Conservation (phyloP, 1,140 invertebrate species). For the Penaeus vannamei region DNA sequence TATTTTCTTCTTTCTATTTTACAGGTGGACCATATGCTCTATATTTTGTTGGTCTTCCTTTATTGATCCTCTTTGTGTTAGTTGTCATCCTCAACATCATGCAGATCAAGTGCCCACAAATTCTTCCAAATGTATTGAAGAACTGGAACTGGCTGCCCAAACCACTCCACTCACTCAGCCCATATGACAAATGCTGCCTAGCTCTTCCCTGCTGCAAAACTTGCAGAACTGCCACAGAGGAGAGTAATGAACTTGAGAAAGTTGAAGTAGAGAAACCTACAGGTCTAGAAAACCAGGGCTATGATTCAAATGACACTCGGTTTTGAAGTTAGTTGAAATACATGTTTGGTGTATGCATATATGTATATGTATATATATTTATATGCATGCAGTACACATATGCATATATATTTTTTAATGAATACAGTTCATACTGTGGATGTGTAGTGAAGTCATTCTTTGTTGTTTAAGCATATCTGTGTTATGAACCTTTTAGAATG, state of each 20-base stretch:
- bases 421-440: neutral
- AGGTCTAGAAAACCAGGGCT: conserved; percentile 38
- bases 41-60: conserved; percentile 39
- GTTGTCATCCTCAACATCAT: conserved; percentile 69
- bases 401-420: neutral
- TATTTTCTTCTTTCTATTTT: neutral
- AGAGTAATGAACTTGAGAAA: conserved; percentile 9
- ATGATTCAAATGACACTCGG: conserved; percentile 9
- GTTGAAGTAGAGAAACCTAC: conserved; percentile 38
- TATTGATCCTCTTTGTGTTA: conserved; percentile 69
- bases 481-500: neutral
- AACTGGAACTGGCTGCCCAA: conserved; percentile 75
- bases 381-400: conserved; percentile 7
- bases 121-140: conserved; percentile 72
- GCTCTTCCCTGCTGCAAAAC: conserved; percentile 61
- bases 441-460: neutral
- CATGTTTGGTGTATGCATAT: neutral
- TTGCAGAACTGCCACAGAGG: conserved; percentile 12
- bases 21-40: conserved; percentile 67
- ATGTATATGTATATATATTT: conserved; percentile 18
- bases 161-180: conserved; percentile 73
- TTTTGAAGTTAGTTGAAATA: neutral
- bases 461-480: neutral
- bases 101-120: conserved; percentile 71
- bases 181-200: conserved; percentile 68